phyloP scores from a whole-genome alignment of 2,797 vertebrate genomes.

The Chrysocyon brachyurus region DNA sequence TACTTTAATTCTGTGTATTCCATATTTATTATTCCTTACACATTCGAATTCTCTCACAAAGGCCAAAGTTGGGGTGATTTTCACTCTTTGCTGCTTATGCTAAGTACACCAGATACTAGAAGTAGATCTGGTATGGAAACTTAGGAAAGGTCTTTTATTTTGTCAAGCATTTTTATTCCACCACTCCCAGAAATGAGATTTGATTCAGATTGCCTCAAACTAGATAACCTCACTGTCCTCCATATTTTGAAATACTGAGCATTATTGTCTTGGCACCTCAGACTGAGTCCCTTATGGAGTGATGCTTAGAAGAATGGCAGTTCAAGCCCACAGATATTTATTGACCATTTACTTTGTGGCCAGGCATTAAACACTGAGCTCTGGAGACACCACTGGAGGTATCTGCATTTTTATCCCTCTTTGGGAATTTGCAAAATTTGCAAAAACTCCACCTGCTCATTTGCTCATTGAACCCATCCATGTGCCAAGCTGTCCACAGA shows the following conservation, averaged over 20 bases:
- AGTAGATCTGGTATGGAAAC: background rate
- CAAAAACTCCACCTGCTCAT: background rate
- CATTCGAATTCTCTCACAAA: background rate
- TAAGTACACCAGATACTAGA: constrained; percentile 24
- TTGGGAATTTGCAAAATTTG: background rate
- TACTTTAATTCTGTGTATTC: background rate
- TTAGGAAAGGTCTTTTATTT: background rate
- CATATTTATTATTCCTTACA: constrained; percentile 22
- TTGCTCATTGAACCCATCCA: background rate
- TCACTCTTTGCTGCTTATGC: constrained; percentile 42
- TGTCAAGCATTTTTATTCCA: background rate
- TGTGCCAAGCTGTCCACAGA: background rate
- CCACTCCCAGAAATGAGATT: background rate
- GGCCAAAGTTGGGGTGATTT: constrained; percentile 24
- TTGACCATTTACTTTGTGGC: background rate
- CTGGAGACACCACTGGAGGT: background rate
- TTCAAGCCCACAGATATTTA: background rate
- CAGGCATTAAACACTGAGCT: background rate
- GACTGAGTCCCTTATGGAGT: background rate
- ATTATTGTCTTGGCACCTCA: background rate
- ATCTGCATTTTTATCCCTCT: background rate
- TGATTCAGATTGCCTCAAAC: background rate
- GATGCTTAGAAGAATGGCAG: background rate
- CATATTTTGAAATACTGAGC: background rate
- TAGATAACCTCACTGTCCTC: background rate